Percentiles rank a stretch among this genome's conserved stretches.
Evolutionary conservation across 2,797 vertebrate species (phyloP).

Genomic region (Siniperca obscura): DNA sequence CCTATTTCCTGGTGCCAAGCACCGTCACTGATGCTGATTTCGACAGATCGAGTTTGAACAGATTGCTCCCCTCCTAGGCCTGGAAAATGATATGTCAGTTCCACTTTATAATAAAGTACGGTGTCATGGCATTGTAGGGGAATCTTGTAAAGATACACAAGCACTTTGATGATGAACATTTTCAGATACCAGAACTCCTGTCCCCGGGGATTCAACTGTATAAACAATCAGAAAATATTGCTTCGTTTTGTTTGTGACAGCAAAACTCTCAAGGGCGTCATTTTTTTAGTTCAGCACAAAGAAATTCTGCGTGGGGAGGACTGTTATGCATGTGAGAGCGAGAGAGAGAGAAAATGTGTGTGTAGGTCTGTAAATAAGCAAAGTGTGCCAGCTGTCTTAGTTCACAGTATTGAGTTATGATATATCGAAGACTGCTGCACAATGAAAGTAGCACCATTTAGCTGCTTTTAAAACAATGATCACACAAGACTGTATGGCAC

Average conservation of each 20-base stretch:
- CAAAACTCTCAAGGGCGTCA: conserved; percentile 63
- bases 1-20: conserved; percentile 2
- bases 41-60: not conserved
- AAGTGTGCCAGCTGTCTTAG: conserved; percentile 49
- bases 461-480: not conserved
- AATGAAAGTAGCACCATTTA: conserved; percentile 14
- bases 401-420: conserved; percentile 26
- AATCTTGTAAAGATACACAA: conserved; percentile 39
- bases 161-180: conserved; percentile 43
- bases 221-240: conserved; percentile 69
- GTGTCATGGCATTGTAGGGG: conserved; percentile 36
- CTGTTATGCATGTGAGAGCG: conserved; percentile 31
- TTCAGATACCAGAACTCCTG: conserved; percentile 49
- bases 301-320: conserved; percentile 52
- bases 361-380: conserved; percentile 48
- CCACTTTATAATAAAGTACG: conserved; percentile 18
- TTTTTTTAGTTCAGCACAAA: conserved; percentile 41
- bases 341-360: not conserved
- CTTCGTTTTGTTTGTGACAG: conserved; percentile 63
- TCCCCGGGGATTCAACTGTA: conserved; percentile 52
- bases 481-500: not conserved
- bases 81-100: conserved; percentile 20
- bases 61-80: not conserved
- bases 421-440: conserved; percentile 43
- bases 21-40: not conserved